Conservation (phyloP, 2,113 vertebrate genomes). For the Panthera tigris region DNA sequence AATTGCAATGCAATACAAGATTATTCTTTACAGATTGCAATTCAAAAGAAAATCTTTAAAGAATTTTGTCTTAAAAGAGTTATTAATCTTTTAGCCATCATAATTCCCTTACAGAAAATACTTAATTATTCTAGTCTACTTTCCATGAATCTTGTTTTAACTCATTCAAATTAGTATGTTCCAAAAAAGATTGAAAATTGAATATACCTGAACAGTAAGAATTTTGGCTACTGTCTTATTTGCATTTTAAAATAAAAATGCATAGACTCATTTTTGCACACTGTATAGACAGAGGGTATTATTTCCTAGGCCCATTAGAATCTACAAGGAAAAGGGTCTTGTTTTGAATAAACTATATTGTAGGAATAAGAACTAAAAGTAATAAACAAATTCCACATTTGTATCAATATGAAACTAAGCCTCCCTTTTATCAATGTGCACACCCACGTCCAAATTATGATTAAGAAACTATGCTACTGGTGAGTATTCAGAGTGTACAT, state of each 20-base stretch:
- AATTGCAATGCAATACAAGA: conserved; percentile 86
- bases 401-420: conserved; percentile 38
- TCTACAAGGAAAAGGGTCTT: conserved; percentile 26
- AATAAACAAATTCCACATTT: conserved; percentile 71
- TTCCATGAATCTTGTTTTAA: conserved; percentile 54
- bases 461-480: conserved; percentile 66
- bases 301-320: conserved; percentile 44
- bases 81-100: conserved; percentile 73
- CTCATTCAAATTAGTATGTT: conserved; percentile 69
- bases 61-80: conserved; percentile 78
- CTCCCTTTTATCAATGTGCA: conserved; percentile 42
- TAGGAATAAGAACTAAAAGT: conserved; percentile 66
- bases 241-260: conserved; percentile 64
- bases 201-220: conserved; percentile 69
- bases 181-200: conserved; percentile 58
- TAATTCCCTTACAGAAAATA: conserved; percentile 69
- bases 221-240: conserved; percentile 63
- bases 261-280: not conserved
- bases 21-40: conserved; percentile 85
- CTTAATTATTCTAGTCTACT: conserved; percentile 58
- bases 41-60: conserved; percentile 84
- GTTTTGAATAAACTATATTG: conserved; percentile 51
- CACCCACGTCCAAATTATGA: conserved; percentile 74
- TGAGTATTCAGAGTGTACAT: conserved; percentile 60
- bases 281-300: conserved; percentile 5